A percentile compares a stretch with the other conserved stretches of the same genome.
These are phyloP conservation scores for Pristionchus mayeri DNA, from an alignment of 2,888 invertebrate genomes.

Conservation along the genomic window DNA sequence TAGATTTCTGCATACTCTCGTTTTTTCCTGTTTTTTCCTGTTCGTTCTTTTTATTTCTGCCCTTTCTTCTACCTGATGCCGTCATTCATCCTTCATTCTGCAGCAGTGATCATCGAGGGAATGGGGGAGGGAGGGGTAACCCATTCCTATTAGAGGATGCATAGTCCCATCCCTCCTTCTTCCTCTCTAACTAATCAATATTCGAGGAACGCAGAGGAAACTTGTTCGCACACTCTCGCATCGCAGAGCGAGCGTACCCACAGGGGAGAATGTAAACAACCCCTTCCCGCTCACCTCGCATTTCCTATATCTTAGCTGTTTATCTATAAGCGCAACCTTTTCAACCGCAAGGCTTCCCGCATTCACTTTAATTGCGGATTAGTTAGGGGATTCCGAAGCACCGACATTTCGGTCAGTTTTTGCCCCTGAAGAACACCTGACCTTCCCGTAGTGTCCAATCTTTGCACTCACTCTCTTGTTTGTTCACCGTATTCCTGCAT, in stretches of 20 bases:
- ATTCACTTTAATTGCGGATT: neutral
- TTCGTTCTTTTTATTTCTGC: neutral
- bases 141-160: neutral
- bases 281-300: neutral
- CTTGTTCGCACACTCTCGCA: slow-evolving; percentile 26
- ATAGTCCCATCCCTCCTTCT: slow-evolving; percentile 5
- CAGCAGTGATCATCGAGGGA: too few species aligned
- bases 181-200: slow-evolving; percentile 28
- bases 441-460: neutral
- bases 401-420: neutral
- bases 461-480: slow-evolving; percentile 19
- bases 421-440: neutral
- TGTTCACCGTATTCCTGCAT: neutral
- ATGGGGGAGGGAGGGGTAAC: too few species aligned
- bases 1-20: neutral
- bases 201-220: slow-evolving; percentile 24
- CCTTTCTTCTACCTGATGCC: neutral
- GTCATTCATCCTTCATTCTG: neutral
- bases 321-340: too few species aligned
- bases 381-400: neutral
- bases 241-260: neutral
- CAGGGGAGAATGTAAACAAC: slow-evolving; percentile 14
- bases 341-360: neutral
- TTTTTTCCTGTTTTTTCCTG: too few species aligned
- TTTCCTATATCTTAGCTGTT: neutral